Evolutionary conservation across 2,888 invertebrate genomes (phyloP), one percentile per base, ranked within the genome.

Genomic region (Cryptophagus acutangulus): DNA sequence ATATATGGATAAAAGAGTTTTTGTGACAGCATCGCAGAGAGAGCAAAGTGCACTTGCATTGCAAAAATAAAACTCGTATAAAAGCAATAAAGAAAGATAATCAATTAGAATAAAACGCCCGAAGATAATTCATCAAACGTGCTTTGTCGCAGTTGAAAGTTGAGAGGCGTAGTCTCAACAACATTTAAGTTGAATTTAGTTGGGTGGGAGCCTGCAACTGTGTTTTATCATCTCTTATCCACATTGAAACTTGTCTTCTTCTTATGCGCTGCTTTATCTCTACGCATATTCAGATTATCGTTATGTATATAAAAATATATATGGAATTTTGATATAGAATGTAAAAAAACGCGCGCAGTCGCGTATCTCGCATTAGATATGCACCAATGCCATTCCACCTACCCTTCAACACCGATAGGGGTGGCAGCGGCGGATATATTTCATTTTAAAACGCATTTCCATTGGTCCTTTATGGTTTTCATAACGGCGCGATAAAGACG

Each of bases 291-390:
- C 64, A 65, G 64, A 66, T 67, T 66, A 12, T 63, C 58, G 60
- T 62, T 59, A 51, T 48, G 52, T 20, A 39, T 35, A 43, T 34
- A 42, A 38, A 30, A 15, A 36, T 25, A 36, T 5, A 37, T 30
- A 13, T n/a, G n/a, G n/a, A n/a, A n/a, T n/a, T n/a, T n/a, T n/a
- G n/a, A n/a, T n/a, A n/a, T n/a, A n/a, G n/a, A n/a, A n/a, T n/a
- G n/a, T n/a, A n/a, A n/a, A n/a, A n/a, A n/a, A n/a, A 36, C 31
- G 36, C 40, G 67, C 67, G 67, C 63, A 65, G 64, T 44, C 66
- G 64, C 67, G 62, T n/a, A n/a, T 54, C 55, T 54, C 62, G 61
- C 61, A 66, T 69, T 70, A 77, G 75, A 59, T 74, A 72, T 65
- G 68, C 70, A 52, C 65, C 69, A 69, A 69, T 70, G 64, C 65